These are phyloP conservation scores for Coptodon bakossiorum DNA, from an alignment of 2,113 vertebrate genomes.

Conservation along the genomic window DNA sequence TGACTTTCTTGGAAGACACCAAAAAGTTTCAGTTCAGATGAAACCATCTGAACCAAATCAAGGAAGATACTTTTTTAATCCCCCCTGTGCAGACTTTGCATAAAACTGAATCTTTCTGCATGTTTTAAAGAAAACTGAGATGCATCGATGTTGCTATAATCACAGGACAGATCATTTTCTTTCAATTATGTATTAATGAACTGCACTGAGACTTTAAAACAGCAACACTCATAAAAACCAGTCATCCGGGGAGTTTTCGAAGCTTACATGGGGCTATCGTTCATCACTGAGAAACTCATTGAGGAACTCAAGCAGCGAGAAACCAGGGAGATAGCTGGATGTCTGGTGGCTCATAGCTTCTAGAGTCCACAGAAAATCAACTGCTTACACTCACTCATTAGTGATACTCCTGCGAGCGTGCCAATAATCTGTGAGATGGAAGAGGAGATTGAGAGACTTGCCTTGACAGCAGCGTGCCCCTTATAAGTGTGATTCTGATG, in stretches of 20 bases:
- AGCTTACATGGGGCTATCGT: background rate
- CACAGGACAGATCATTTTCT: background rate
- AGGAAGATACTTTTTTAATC: background rate
- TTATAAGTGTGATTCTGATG: background rate
- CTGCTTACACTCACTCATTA: conserved; percentile 8
- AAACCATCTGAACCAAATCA: background rate
- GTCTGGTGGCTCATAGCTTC: background rate
- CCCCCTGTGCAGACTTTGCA: background rate
- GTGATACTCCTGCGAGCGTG: conserved; percentile 3
- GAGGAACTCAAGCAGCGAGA: background rate
- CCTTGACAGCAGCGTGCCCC: background rate
- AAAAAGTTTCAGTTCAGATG: background rate
- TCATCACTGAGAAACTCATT: background rate
- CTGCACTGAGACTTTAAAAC: background rate
- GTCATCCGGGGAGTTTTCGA: background rate
- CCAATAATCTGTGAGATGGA: background rate
- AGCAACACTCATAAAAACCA: background rate
- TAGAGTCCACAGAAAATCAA: conserved; percentile 17
- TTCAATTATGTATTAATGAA: background rate
- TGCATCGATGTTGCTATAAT: background rate
- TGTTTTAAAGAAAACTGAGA: background rate
- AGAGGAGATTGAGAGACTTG: background rate
- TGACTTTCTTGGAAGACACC: background rate
- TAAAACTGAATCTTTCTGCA: background rate
- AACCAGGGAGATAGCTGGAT: background rate